Conservation (phyloP, 2,888 invertebrate genomes). For the Brachycybe producta region DNA sequence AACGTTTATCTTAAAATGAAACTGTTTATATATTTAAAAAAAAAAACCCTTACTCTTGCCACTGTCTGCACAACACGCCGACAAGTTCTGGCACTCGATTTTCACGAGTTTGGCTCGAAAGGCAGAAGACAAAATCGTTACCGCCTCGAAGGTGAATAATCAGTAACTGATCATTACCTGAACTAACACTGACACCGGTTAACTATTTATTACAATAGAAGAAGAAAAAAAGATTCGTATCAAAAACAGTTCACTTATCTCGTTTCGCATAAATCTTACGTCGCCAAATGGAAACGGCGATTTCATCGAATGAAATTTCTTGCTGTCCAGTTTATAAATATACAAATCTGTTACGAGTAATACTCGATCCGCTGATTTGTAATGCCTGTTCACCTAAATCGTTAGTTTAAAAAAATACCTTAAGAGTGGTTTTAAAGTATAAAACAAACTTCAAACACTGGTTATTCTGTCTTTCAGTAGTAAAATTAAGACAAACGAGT, state of each 20-base stretch:
- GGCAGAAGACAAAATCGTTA: constrained; percentile 76
- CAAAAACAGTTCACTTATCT: background rate
- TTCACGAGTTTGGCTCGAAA: constrained; percentile 36
- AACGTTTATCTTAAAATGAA: background rate
- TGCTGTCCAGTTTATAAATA: constrained; percentile 76
- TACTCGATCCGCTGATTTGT: constrained; percentile 76
- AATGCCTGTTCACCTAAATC: constrained; percentile 49
- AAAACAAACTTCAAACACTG: too few relatives aligned
- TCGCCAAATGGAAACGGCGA: constrained; percentile 67
- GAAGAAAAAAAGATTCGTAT: background rate
- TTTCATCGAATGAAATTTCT: constrained; percentile 69
- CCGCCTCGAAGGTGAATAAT: constrained; percentile 73
- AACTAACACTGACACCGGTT: constrained; percentile 71
- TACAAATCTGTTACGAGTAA: constrained; percentile 69
- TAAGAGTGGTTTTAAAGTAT: too few relatives aligned
- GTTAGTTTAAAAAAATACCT: background rate
- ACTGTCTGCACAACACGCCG: constrained; percentile 63
- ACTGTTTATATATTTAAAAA: background rate
- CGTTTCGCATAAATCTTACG: constrained; percentile 29
- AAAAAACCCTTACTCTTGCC: constrained; percentile 51
- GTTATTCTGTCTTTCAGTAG: too few relatives aligned
- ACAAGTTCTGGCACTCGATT: constrained; percentile 78
- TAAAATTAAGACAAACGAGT: too few relatives aligned
- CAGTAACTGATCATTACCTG: constrained; percentile 72
- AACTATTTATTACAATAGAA: constrained; percentile 40